phyloP scores from a whole-genome alignment of 2,797 vertebrate genomes.

The Anguilla marmorata region DNA sequence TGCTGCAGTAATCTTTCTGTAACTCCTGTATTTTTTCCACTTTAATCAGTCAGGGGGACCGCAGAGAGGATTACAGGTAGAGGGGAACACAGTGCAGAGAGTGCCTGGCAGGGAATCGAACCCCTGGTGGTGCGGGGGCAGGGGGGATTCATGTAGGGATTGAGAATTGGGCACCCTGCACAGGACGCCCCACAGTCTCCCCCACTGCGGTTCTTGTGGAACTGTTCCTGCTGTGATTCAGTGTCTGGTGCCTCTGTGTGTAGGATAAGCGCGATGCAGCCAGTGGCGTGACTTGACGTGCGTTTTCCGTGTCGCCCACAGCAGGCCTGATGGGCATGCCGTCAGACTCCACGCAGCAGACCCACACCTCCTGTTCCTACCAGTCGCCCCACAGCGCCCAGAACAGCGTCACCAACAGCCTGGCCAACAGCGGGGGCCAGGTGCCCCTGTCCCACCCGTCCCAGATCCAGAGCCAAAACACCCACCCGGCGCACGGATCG shows the following conservation, averaged over 20 bases:
- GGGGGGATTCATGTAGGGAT: no score
- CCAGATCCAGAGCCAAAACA: slow-evolving; percentile 69
- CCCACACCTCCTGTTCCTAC: slow-evolving; percentile 90
- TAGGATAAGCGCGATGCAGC: neutral
- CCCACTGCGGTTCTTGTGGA: neutral
- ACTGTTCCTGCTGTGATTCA: neutral
- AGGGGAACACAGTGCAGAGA: no score
- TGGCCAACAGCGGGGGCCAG: slow-evolving; percentile 79
- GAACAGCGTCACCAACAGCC: slow-evolving; percentile 83
- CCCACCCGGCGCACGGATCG: slow-evolving; percentile 74
- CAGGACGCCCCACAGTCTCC: no score
- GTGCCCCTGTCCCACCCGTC: slow-evolving; percentile 82
- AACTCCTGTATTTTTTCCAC: neutral
- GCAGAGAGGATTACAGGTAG: no score
- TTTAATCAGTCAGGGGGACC: neutral
- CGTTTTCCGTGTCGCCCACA: slow-evolving; percentile 39
- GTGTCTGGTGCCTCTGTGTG: neutral
- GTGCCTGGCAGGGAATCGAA: no score
- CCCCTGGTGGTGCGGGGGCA: no score
- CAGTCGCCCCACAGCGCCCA: slow-evolving; percentile 81
- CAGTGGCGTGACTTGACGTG: neutral
- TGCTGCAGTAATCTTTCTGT: neutral
- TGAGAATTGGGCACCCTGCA: no score
- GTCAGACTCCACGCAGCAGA: slow-evolving; percentile 84
- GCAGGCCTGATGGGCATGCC: slow-evolving; percentile 86